Evolutionary conservation across 2,888 invertebrate genomes (phyloP).

Genomic region (Himalopsyche kuldschensis): DNA sequence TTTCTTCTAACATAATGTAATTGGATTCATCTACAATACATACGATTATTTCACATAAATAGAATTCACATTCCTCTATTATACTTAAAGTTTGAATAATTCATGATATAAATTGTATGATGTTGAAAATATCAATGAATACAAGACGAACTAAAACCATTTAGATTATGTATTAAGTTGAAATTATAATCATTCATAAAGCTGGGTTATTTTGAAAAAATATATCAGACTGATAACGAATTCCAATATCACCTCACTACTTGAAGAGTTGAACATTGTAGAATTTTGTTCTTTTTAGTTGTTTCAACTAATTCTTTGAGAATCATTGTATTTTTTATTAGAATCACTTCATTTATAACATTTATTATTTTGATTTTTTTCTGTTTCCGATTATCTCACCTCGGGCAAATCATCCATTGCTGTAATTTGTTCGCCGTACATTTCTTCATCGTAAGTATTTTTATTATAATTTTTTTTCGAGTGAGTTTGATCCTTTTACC

Average conservation of each 20-base stretch:
- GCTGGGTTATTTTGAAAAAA: neutral
- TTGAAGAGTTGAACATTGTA: neutral
- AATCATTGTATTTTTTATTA: neutral
- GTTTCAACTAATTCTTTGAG: neutral
- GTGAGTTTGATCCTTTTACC: conserved; percentile 9
- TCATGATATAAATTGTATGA: no score
- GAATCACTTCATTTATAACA: conserved; percentile 19
- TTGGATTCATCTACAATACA: no score
- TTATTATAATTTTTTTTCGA: neutral
- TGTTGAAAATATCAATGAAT: no score
- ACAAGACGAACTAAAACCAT: no score
- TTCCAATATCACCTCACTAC: neutral
- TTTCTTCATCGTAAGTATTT: conserved; percentile 38
- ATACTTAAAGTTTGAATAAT: no score
- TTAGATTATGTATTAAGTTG: no score
- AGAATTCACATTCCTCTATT: no score
- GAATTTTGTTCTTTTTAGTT: neutral
- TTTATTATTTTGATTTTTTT: conserved; percentile 35
- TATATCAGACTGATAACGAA: neutral
- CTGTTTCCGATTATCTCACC: conserved; percentile 40
- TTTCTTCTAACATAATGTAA: no score
- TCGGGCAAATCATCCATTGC: conserved; percentile 36
- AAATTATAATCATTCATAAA: no score
- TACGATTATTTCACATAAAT: no score
- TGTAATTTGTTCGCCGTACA: conserved; percentile 38